Evolutionary conservation across 2,888 invertebrate species (phyloP).

Genomic region (Cataglyphis rosenhaueri): DNA sequence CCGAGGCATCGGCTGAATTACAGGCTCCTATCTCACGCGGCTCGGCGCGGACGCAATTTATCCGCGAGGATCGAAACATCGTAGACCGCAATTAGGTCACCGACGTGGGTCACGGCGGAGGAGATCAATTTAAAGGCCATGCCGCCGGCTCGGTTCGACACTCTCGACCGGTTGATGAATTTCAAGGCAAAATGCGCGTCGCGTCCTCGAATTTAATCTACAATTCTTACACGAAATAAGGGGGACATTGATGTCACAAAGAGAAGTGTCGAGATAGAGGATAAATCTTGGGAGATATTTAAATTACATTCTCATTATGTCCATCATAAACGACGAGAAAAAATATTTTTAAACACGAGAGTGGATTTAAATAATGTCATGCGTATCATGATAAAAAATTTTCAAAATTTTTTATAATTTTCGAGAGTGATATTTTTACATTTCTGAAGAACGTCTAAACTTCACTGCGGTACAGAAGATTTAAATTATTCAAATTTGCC

Average conservation of each 20-base stretch:
- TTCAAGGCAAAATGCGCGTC: constrained; percentile 38
- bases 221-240: neutral
- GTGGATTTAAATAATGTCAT: neutral
- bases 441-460: constrained; percentile 10
- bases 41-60: constrained; percentile 50
- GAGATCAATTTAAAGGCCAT: constrained; percentile 50
- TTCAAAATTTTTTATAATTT: neutral
- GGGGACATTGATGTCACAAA: neutral
- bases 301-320: neutral
- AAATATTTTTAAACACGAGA: neutral
- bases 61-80: constrained; percentile 54
- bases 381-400: neutral
- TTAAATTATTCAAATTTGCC: constrained; percentile 15
- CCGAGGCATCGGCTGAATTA: constrained; percentile 51
- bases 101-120: constrained; percentile 45
- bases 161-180: constrained; percentile 23
- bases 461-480: constrained; percentile 9
- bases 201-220: constrained; percentile 4
- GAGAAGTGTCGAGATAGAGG: neutral
- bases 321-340: neutral
- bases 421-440: constrained; percentile 3
- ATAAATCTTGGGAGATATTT: neutral
- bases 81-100: constrained; percentile 52
- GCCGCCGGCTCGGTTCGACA: constrained; percentile 16
- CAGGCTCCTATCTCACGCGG: constrained; percentile 25